Evolutionary conservation across 1,140 invertebrate genomes (phyloP), one percentile per base, ranked within the genome.

Genomic region (Spodoptera litura): DNA sequence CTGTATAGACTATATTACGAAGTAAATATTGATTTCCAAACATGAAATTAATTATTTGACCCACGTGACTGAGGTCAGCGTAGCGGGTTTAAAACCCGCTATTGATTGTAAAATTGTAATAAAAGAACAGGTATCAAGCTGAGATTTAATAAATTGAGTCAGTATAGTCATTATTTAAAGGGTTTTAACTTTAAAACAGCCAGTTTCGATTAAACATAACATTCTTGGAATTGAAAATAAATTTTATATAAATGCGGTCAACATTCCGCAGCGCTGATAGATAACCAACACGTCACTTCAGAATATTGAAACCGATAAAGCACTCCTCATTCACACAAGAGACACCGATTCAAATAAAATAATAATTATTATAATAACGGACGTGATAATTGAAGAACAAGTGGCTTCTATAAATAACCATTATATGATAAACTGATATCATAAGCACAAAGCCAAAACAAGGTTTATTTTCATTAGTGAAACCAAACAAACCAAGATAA

Each of bases 401-500:
- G 64, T 52, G 64, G 20, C 44, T 68, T 27, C 44, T 68, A 68
- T 52, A 68, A 68, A 68, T 68, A 68, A 8, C 20, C 25, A 52
- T 64, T 68, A 52, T 53, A 53, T 55, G 15, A 71, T 12, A 71
- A 71, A 71, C 68, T 55, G 10, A 27, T 35, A 55, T 71, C 49
- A 71, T 71, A 51, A 55, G 51, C 31, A 71, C 51, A 55, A 71
- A 55, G 13, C 8, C 5, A 71, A 25, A 15, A 13, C 13, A 38
- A 8, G 4, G 51, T 71, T 35, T 71, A 55, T 71, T 71, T 71
- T 12, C 12, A 56, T 71, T 71, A 27, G 12, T 52, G 5, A 70
- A 70, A 35, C 66, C 66, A 55, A 71, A 20, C 68, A 71, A 53
- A n/a, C 12, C 8, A 12, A 55, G 44, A 71, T 53, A 51, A 70